phyloP scores from a whole-genome alignment of 92 coral and sea anemone species.

The Nematostella vectensis region DNA sequence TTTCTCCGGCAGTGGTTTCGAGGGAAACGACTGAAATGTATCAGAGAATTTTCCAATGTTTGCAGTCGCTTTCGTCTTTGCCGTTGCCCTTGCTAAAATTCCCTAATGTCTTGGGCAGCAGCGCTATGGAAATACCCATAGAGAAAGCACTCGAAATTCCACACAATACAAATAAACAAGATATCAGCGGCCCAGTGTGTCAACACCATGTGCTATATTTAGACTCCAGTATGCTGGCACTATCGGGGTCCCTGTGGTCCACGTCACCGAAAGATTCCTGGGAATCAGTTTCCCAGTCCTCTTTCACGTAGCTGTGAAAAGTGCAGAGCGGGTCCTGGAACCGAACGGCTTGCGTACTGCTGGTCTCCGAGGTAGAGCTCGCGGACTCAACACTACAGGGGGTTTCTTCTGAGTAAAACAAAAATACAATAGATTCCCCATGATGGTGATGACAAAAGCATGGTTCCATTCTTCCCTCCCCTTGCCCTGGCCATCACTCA shows the following conservation, averaged over 20 bases:
- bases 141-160: not conserved
- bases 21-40: too few species aligned
- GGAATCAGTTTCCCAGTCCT: constrained; percentile 61
- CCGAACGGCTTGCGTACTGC: constrained; percentile 72
- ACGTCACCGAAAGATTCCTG: constrained; percentile 20
- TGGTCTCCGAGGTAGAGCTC: constrained; percentile 50
- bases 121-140: not conserved
- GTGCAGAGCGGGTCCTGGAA: constrained; percentile 89
- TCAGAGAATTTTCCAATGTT: too few species aligned
- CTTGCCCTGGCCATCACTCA: too few species aligned
- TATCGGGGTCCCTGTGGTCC: constrained; percentile 10
- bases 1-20: too few species aligned
- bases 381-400: constrained; percentile 48
- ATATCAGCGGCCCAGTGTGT: not conserved
- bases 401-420: constrained; percentile 12
- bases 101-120: not conserved
- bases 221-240: constrained; percentile 11
- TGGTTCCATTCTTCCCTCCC: too few species aligned
- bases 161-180: not conserved
- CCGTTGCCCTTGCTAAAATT: not conserved
- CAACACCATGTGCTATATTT: constrained; percentile 3
- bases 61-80: too few species aligned
- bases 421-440: not conserved
- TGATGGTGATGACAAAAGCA: too few species aligned
- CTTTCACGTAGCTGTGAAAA: constrained; percentile 69